phyloP scores from a whole-genome alignment of 2,113 vertebrate genomes.

The Dendrocopos noguchii region DNA sequence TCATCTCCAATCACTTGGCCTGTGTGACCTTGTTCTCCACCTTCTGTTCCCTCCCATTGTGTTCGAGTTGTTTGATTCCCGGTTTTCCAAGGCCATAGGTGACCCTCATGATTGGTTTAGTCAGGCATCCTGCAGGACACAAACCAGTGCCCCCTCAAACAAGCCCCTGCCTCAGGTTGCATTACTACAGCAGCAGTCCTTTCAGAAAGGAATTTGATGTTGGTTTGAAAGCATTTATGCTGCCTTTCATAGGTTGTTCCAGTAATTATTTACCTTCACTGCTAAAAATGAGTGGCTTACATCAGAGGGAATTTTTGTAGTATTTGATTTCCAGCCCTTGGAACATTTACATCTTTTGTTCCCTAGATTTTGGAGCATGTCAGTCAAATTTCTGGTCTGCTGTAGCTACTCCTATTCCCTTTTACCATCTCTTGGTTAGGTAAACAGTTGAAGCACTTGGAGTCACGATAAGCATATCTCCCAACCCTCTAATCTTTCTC shows the following conservation, averaged over 20 bases:
- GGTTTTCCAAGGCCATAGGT: not conserved
- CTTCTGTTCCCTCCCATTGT: not conserved
- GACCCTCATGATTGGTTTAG: not conserved
- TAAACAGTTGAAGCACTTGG: slow-evolving; percentile 34
- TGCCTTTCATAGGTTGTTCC: not conserved
- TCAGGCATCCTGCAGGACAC: not conserved
- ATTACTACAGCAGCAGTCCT: not conserved
- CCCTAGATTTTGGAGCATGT: not conserved
- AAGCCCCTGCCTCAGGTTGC: not conserved
- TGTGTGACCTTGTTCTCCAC: not conserved
- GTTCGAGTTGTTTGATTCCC: not conserved
- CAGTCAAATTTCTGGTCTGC: slow-evolving; percentile 1
- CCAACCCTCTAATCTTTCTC: slow-evolving; percentile 8
- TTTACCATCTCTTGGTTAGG: not conserved
- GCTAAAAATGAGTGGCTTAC: not conserved
- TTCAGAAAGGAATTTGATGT: not conserved
- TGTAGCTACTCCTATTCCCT: not conserved
- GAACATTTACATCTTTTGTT: not conserved
- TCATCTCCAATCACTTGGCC: not conserved
- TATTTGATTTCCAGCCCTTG: slow-evolving; percentile 1
- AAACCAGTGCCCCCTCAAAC: not conserved
- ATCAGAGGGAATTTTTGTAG: not conserved
- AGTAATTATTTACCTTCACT: not conserved
- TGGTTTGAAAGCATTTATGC: not conserved
- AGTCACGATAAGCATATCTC: not conserved